Evolutionary conservation across 2,797 vertebrate species (phyloP), one percentile per base, ranked within the genome.

Genomic region (Erpetoichthys calabaricus): DNA sequence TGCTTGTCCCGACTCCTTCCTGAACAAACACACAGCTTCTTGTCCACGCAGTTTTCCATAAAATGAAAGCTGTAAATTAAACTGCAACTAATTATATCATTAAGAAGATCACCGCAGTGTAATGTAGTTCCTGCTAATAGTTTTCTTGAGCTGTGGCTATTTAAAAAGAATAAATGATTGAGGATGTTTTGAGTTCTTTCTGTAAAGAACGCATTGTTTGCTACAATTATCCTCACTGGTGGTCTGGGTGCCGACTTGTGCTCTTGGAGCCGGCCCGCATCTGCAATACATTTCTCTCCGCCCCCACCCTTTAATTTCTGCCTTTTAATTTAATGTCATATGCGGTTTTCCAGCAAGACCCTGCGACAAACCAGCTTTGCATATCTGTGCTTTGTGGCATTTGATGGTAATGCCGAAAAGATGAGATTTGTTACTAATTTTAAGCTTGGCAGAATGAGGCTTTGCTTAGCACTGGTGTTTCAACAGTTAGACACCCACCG

Each of bases 351-450:
- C 70, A 76, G 74, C 53, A 64, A 85, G 80, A 83, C 80, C 67
- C 78, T 68, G 60, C 67, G 74, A 91, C 86, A 91, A 89, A 87
- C 86, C 83, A 75, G 77, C 67, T 66, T 69, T 77, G 73, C 78
- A 73, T 87, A 88, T 75, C 84, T 84, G 76, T 86, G 81, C 82
- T 84, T 72, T 73, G 74, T 74, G 82, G 85, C 72, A 74, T 76
- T 64, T 78, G 78, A 87, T 85, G 87, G 81, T 83, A 86, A 72
- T 68, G 64, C 73, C 81, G 80, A 85, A 82, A 83, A 87, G 83
- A 85, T 76, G 72, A 86, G 91, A 91, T 92, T 92, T 92, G 89
- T 90, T 92, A 77, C 90, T 88, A 90, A 95, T 92, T 95, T 92
- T 86, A 84, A 75, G 73, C 86, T 85, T 87, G 86, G 88, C 85